A percentile compares a stretch with the other conserved stretches of the same genome.
These are phyloP conservation scores for Drosophila quinaria DNA, from an alignment of 2,888 invertebrate genomes.

Conservation along the genomic window DNA sequence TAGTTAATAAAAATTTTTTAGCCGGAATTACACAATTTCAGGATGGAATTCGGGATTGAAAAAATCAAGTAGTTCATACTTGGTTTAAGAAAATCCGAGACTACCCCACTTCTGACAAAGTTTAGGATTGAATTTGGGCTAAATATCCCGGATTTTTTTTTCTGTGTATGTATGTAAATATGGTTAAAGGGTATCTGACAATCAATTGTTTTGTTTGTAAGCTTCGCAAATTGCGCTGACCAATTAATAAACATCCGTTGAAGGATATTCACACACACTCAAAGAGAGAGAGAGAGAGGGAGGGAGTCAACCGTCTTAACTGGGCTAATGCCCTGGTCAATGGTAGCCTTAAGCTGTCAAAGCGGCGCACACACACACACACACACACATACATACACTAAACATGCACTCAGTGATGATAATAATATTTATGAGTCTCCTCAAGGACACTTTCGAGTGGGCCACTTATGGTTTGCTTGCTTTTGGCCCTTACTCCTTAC, in stretches of 20 bases:
- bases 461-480: constrained; percentile 65
- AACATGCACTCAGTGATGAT: constrained; percentile 65
- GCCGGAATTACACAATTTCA: too few species aligned
- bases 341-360: constrained; percentile 20
- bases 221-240: background rate
- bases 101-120: too few species aligned
- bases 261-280: constrained; percentile 9
- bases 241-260: constrained; percentile 18
- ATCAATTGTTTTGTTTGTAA: background rate
- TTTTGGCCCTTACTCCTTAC: constrained; percentile 20
- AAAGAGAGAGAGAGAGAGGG: too few species aligned
- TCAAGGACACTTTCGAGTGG: constrained; percentile 76
- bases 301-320: constrained; percentile 1
- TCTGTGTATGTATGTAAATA: background rate
- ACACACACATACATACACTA: constrained; percentile 26
- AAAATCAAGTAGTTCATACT: too few species aligned
- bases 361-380: constrained; percentile 16
- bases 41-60: too few species aligned
- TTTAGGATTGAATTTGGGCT: too few species aligned
- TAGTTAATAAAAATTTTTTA: too few species aligned
- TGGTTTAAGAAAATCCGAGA: too few species aligned
- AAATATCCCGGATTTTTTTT: too few species aligned
- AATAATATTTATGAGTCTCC: constrained; percentile 82
- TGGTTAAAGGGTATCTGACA: constrained; percentile 2
- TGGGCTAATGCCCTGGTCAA: constrained; percentile 15